Evolutionary conservation across 2,888 invertebrate species (phyloP).

Genomic region (Timandra comae): DNA sequence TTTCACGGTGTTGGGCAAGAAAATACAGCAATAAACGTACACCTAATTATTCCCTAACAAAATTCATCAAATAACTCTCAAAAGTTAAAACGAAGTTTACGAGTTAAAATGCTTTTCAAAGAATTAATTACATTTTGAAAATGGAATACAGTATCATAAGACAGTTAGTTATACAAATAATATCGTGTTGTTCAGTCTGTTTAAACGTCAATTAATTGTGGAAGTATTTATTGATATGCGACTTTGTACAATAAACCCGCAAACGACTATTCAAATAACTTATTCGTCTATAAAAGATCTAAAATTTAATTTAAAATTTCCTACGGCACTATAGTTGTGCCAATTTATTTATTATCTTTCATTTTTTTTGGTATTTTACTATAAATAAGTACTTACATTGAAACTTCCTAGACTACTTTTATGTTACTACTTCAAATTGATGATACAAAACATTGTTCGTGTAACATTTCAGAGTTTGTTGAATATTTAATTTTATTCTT

Average conservation of each 20-base stretch:
- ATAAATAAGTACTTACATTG: no score
- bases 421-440: no score
- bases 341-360: background rate
- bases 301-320: conserved; percentile 11
- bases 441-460: no score
- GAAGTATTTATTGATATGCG: conserved; percentile 32
- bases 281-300: conserved; percentile 8
- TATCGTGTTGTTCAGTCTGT: conserved; percentile 25
- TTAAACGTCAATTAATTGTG: conserved; percentile 17
- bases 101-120: conserved; percentile 5
- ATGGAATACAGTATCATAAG: conserved; percentile 38
- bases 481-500: no score
- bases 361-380: background rate
- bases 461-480: no score
- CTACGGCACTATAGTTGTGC: conserved; percentile 4
- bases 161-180: conserved; percentile 20
- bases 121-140: conserved; percentile 3
- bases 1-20: conserved; percentile 46
- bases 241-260: conserved; percentile 21
- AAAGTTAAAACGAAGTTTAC: conserved; percentile 2
- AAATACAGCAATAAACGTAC: conserved; percentile 31
- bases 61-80: conserved; percentile 1
- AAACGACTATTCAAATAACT: conserved; percentile 4
- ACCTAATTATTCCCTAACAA: background rate
- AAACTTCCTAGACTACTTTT: no score